Percentiles rank a stretch among this genome's conserved stretches.
Evolutionary conservation across 1,140 invertebrate species (phyloP).

Genomic region (Drosophila bifasciata): DNA sequence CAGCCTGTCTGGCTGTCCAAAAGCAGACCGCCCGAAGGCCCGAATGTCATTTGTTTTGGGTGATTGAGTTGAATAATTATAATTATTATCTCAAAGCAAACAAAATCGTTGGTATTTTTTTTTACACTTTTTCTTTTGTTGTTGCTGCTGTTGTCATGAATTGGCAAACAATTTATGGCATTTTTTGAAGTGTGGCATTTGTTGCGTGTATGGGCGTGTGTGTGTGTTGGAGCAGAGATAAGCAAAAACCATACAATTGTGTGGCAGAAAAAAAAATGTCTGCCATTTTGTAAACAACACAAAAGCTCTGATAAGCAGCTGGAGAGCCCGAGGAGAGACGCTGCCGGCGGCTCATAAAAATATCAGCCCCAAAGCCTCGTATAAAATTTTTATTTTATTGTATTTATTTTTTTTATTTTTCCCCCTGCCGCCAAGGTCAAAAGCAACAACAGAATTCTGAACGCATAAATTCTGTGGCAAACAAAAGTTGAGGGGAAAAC

Average conservation of each 20-base stretch:
- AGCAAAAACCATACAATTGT: conserved; percentile 30
- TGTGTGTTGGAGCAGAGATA: conserved; percentile 50
- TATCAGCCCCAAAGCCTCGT: conserved; percentile 35
- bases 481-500: conserved; percentile 12
- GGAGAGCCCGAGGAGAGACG: background rate
- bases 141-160: no score
- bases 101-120: conserved; percentile 12
- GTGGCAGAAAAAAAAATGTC: conserved; percentile 49
- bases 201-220: background rate
- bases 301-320: conserved; percentile 53
- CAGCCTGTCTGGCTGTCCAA: background rate
- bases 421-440: conserved; percentile 63
- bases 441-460: conserved; percentile 33
- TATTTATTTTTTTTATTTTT: conserved; percentile 16
- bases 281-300: conserved; percentile 77
- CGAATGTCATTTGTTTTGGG: conserved; percentile 14
- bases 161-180: conserved; percentile 75
- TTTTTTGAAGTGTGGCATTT: conserved; percentile 56
- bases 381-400: conserved; percentile 45
- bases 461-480: conserved; percentile 51
- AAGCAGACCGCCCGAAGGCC: conserved; percentile 6
- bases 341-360: conserved; percentile 36
- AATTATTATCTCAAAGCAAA: conserved; percentile 53
- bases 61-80: conserved; percentile 56
- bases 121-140: conserved; percentile 35